phyloP scores from a whole-genome alignment of 2,888 invertebrate genomes.

The Plagodis pulveraria region DNA sequence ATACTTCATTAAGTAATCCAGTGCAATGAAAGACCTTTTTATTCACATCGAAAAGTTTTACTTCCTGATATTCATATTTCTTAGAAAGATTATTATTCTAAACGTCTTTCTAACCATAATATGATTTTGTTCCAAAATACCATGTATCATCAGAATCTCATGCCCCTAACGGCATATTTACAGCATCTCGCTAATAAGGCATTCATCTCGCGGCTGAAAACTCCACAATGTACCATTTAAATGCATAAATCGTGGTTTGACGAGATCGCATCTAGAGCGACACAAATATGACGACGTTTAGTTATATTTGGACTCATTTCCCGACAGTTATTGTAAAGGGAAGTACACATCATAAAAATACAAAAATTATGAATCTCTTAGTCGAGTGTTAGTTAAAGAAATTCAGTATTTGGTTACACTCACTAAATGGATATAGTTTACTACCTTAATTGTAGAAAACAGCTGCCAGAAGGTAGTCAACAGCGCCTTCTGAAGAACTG shows the following conservation, averaged over 20 bases:
- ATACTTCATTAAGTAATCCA: too few relatives aligned
- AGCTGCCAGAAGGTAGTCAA: too few relatives aligned
- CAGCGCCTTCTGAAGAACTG: too few relatives aligned
- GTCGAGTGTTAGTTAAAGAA: too few relatives aligned
- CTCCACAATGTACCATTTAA: slow-evolving; percentile 21
- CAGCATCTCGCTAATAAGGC: slow-evolving; percentile 21
- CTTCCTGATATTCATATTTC: background rate
- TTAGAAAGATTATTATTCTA: slow-evolving; percentile 10
- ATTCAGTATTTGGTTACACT: too few relatives aligned
- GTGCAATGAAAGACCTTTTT: too few relatives aligned
- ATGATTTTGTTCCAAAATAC: slow-evolving; percentile 2
- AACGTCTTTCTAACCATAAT: slow-evolving; percentile 4
- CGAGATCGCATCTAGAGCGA: slow-evolving; percentile 37
- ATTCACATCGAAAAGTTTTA: too few relatives aligned
- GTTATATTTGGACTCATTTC: slow-evolving; percentile 33
- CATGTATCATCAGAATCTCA: slow-evolving; percentile 5
- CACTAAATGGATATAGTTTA: too few relatives aligned
- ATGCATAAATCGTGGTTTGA: slow-evolving; percentile 41
- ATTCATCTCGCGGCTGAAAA: slow-evolving; percentile 19
- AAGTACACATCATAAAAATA: slow-evolving; percentile 3
- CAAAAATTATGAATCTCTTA: too few relatives aligned
- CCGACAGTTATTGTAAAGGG: slow-evolving; percentile 32
- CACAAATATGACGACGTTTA: slow-evolving; percentile 28
- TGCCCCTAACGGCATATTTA: slow-evolving; percentile 10
- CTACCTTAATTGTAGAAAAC: too few relatives aligned